phyloP scores from a whole-genome alignment of 1,140 invertebrate species.

The Leptinotarsa lineolata region DNA sequence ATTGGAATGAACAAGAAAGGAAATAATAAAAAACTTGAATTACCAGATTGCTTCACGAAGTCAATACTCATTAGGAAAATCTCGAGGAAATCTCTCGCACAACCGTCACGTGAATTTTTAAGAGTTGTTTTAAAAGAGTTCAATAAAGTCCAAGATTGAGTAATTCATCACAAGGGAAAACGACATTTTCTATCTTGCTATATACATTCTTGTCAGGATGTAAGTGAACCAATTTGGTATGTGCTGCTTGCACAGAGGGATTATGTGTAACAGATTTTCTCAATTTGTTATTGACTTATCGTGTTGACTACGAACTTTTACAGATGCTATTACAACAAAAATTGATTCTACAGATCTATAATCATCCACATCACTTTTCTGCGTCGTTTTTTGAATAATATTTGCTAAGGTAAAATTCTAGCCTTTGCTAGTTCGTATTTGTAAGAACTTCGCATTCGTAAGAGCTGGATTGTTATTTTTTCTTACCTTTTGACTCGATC shows the following conservation, averaged over 20 bases:
- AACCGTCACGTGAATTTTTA: conserved; percentile 13
- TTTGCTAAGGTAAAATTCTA: too few relatives aligned
- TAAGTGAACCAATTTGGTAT: conserved; percentile 18
- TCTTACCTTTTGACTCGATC: too few relatives aligned
- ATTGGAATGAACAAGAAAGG: not conserved
- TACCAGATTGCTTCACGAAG: conserved; percentile 3
- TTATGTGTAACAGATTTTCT: not conserved
- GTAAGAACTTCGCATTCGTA: too few relatives aligned
- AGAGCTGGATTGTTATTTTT: too few relatives aligned
- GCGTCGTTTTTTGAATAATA: too few relatives aligned
- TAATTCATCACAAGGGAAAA: conserved; percentile 1
- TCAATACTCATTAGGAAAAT: conserved; percentile 21
- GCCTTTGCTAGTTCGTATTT: too few relatives aligned
- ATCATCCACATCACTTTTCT: too few relatives aligned
- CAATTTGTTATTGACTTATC: conserved; percentile 13
- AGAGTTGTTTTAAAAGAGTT: conserved; percentile 17
- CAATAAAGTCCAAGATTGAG: conserved; percentile 18
- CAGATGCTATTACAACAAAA: too few relatives aligned
- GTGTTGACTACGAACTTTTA: not conserved
- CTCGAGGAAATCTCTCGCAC: not conserved
- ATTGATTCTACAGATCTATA: too few relatives aligned
- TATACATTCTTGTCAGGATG: not conserved
- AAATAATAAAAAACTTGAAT: not conserved
- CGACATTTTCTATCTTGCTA: conserved; percentile 12
- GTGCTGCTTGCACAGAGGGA: not conserved